Percentiles rank a stretch among this genome's conserved stretches.
These are phyloP conservation scores for Plebejus melissa DNA, from an alignment of 2,888 invertebrate species.

Conservation along the genomic window DNA sequence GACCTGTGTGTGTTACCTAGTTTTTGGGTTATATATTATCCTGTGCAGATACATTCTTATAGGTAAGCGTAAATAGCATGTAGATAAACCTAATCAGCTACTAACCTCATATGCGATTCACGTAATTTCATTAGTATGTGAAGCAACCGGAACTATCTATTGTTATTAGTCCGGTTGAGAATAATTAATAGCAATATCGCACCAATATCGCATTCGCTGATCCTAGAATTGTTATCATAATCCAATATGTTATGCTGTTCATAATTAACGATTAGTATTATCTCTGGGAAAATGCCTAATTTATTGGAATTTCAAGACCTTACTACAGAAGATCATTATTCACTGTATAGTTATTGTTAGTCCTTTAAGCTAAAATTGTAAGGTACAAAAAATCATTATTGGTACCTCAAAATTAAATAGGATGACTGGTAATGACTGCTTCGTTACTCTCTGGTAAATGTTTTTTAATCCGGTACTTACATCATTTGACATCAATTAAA, in stretches of 20 bases:
- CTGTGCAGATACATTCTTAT: background rate
- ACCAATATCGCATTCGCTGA: background rate
- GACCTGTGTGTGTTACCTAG: too few relatives aligned
- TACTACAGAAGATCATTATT: too few relatives aligned
- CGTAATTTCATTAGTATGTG: slow-evolving; percentile 19
- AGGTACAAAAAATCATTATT: too few relatives aligned
- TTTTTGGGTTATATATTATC: too few relatives aligned
- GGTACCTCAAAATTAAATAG: too few relatives aligned
- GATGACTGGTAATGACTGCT: too few relatives aligned
- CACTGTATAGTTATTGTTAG: too few relatives aligned
- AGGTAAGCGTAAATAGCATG: background rate
- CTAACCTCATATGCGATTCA: background rate
- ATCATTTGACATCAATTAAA: too few relatives aligned
- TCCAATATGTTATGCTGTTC: background rate
- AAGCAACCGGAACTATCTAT: slow-evolving; percentile 15
- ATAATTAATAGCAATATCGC: slow-evolving; percentile 7
- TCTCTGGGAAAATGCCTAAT: background rate
- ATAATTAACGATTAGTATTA: background rate
- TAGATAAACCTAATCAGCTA: background rate
- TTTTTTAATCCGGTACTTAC: too few relatives aligned
- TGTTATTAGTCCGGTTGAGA: slow-evolving; percentile 11
- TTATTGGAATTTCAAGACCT: background rate
- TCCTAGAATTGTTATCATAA: slow-evolving; percentile 4
- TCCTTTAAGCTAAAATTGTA: too few relatives aligned
- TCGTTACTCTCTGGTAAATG: too few relatives aligned